Evolutionary conservation across 1,140 invertebrate genomes (phyloP), one percentile per base, ranked within the genome.

Genomic region (Drosophila pseudoananassae): DNA sequence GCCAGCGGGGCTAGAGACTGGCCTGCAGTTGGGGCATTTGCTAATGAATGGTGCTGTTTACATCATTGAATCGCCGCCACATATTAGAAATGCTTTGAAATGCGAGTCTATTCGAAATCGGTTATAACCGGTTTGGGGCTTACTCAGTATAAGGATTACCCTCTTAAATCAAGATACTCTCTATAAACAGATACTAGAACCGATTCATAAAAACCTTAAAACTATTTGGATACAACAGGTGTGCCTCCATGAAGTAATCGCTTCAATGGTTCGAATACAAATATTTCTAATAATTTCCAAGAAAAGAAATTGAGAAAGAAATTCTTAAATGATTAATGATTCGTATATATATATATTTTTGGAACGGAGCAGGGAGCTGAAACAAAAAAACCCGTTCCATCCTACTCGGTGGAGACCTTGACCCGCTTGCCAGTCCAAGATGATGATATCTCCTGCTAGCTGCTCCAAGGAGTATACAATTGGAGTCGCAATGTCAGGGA

Each of bases 401-500:
- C n/a, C 17, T 49, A 73, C 17, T 53, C 23, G 12, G 52, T 1
- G 10, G 27, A 78, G 74, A 81, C 78, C 78, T 63, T 81, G 78
- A 83, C 78, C 78, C 57, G 47, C 29, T 57, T 63, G 58, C 31
- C 23, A 9, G 7, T 9, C 33, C 61, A 49, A 33, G 38, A 58
- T 56, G 66, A 78, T 40, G 63, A 56, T 36, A 55, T 76, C 25
- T 27, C 31, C 8, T 10, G 8, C 2, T 7, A 8, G 29, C 29
- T 40, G 56, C 27, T 50, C 45, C 31, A 25, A 25, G 40, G 61
- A 8, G 40, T 17, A 49, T 14, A 43, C 43, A 49, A 49, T 17
- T 25, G 43, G 33, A 64, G 33, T 23, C 45, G 10, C 46, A 63
- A 40, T 40, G 58, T 66, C 63, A 61, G 31, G 63, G 63, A 50